Evolutionary conservation across 2,113 vertebrate genomes (phyloP).

Genomic region (Crocuta crocuta): DNA sequence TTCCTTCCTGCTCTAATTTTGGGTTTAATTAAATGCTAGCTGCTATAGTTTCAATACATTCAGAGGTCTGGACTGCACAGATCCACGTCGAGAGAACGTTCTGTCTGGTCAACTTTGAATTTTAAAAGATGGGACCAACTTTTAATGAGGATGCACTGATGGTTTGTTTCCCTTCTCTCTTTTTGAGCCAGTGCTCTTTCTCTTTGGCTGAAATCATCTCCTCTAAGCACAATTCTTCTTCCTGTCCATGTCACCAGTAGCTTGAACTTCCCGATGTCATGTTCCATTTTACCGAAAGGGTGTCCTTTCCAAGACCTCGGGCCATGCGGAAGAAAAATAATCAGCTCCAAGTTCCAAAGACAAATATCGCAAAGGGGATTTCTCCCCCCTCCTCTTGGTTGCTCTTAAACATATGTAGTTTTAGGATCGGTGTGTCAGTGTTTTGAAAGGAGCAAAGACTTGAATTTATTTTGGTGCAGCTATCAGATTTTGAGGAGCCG

Average conservation of each 20-base stretch:
- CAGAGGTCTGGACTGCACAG: not conserved
- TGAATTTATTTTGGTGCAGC: constrained; percentile 83
- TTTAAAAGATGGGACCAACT: not conserved
- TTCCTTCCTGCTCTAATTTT: not conserved
- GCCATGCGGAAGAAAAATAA: constrained; percentile 83
- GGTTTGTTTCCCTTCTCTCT: not conserved
- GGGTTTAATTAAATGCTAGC: not conserved
- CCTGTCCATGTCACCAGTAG: constrained; percentile 68
- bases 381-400: constrained; percentile 68
- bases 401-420: constrained; percentile 66
- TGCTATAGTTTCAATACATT: not conserved
- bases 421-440: constrained; percentile 71
- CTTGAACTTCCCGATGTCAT: constrained; percentile 57
- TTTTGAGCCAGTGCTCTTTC: not conserved
- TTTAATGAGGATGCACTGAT: not conserved
- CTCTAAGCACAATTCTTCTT: not conserved
- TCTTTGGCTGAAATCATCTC: not conserved
- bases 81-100: not conserved
- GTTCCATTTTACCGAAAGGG: constrained; percentile 78
- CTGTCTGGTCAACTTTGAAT: not conserved
- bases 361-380: constrained; percentile 74
- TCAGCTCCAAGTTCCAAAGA: constrained; percentile 79
- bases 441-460: constrained; percentile 85
- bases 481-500: constrained; percentile 83
- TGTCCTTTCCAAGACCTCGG: constrained; percentile 83